These are phyloP conservation scores for Leptogaster cylindrica DNA, from an alignment of 2,888 invertebrate genomes.

Conservation along the genomic window DNA sequence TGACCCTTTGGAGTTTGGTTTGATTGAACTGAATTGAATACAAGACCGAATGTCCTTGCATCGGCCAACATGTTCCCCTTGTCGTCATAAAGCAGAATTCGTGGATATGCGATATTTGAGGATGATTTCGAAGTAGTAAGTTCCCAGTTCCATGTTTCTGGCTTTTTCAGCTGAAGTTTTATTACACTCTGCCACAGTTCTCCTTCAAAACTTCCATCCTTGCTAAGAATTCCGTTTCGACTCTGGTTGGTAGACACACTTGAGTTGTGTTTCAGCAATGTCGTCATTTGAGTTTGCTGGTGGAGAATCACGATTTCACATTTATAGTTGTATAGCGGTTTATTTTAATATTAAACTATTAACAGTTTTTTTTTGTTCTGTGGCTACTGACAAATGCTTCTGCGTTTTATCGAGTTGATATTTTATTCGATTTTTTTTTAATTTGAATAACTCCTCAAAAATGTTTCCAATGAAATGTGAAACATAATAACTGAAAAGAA, in stretches of 20 bases:
- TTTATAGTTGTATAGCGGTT: no score
- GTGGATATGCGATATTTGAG: constrained; percentile 65
- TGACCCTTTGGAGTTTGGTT: constrained; percentile 22
- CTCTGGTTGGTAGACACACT: neutral
- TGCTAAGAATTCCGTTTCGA: neutral
- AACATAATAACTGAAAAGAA: no score
- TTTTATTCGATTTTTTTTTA: no score
- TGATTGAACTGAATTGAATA: constrained; percentile 44
- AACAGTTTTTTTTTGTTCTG: no score
- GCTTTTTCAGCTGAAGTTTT: constrained; percentile 65
- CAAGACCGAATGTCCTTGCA: constrained; percentile 55
- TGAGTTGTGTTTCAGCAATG: constrained; percentile 19
- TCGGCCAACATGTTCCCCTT: constrained; percentile 64
- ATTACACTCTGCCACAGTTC: constrained; percentile 61
- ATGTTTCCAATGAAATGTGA: no score
- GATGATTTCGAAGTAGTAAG: constrained; percentile 67
- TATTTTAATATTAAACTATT: no score
- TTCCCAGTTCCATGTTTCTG: constrained; percentile 67
- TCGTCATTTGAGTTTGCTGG: constrained; percentile 32
- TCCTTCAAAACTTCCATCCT: no score
- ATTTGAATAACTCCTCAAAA: no score
- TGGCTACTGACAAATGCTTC: no score
- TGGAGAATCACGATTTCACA: no score
- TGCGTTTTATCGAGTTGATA: no score
- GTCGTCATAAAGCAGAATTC: constrained; percentile 65